phyloP scores from a whole-genome alignment of 2,797 vertebrate genomes.

The Leptatherina wallacei region DNA sequence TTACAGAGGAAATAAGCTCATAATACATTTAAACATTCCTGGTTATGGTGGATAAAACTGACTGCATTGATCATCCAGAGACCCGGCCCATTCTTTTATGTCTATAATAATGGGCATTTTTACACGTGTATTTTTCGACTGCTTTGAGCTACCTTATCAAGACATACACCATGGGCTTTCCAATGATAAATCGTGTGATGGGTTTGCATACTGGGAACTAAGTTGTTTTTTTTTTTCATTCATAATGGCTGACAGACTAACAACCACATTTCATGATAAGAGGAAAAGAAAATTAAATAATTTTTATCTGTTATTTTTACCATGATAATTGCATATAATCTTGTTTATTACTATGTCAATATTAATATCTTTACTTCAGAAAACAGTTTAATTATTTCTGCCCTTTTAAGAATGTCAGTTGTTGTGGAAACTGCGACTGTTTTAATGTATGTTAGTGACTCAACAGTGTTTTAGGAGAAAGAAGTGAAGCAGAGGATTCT shows the following conservation, averaged over 20 bases:
- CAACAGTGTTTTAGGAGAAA: background rate
- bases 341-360: background rate
- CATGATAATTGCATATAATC: background rate
- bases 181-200: background rate
- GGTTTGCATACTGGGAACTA: constrained; percentile 6
- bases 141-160: too few relatives aligned
- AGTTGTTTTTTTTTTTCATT: background rate
- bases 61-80: too few relatives aligned
- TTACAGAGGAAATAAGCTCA: too few relatives aligned
- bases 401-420: background rate
- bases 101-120: background rate
- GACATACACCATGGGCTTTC: too few relatives aligned
- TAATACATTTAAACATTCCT: too few relatives aligned
- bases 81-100: background rate
- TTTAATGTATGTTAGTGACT: background rate
- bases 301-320: constrained; percentile 7
- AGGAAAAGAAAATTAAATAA: constrained; percentile 2
- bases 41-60: too few relatives aligned
- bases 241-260: background rate
- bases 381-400: background rate
- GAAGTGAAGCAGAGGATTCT: too few relatives aligned
- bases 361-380: background rate
- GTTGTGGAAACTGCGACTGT: constrained; percentile 1
- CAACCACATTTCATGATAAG: constrained; percentile 11
- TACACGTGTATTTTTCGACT: background rate